Base-by-base conservation (phyloP, 2,797 vertebrate genomes). In the Epinephelus malabaricus region DNA sequence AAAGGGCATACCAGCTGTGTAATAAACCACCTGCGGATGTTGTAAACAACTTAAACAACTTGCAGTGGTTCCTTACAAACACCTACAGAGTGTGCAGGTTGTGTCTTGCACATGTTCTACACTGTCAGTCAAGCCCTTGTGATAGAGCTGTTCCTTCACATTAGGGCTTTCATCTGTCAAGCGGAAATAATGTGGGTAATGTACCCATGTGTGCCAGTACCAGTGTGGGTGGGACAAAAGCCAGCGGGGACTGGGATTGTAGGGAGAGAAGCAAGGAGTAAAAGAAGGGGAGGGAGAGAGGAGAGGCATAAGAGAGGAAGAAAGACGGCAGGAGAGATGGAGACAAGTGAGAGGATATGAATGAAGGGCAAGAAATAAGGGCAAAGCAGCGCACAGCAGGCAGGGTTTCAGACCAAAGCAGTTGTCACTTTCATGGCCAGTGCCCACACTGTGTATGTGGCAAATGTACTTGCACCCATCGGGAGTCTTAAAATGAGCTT, bases 121-220 rank as follows among this genome's bases (percentile, higher is more conserved):
- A 43, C 18, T 58, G 40, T 54, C 17, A 55, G 17, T 51, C 34
- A 61, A 73, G 38, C 40, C 19, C 12, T 21, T 27, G 25, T 45
- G 21, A 75, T 23, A 6, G 43, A 79, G 21, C 55, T n/a, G 71
- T 79, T 63, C 49, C 49, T 43, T 55, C 27, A 27, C 70, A 72
- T 40, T 6, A 27, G 11, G 9, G 70, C 18, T 79, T 76, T 64
- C 19, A 69, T 72, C 69, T 58, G 27, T 64, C 60, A 64, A 21
- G 10, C 10, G 54, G 60, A 62, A 67, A 76, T 76, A 69, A 67
- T 53, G 27, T 38, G 27, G 5, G 15, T 40, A 45, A 71, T 61
- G 60, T 66, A 8, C 18, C 12, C 11, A 46, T 58, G 27, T 69
- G 58, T 49, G 69, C 50, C 64, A 71, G 27, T n/a, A 40, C 18